Percentiles rank a stretch among this genome's conserved stretches.
Evolutionary conservation across 2,888 invertebrate species (phyloP).

Genomic region (Drosophila leonis): DNA sequence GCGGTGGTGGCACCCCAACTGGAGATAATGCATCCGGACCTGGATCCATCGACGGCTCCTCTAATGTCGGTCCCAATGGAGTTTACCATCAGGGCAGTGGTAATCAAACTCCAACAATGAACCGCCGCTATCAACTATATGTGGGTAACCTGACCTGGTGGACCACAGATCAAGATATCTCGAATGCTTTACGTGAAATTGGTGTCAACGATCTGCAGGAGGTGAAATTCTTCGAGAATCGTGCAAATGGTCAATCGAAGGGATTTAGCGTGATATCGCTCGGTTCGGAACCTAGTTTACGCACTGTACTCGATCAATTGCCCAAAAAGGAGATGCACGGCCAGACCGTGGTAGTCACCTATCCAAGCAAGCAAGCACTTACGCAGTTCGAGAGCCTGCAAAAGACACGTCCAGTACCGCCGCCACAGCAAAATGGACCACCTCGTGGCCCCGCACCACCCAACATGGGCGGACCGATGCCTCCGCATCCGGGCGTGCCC

Average conservation of each 20-base stretch:
- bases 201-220: conserved; percentile 98
- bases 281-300: conserved; percentile 95
- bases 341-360: conserved; percentile 96
- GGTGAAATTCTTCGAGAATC: conserved; percentile 99
- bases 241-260: conserved; percentile 99
- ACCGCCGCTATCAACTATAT: conserved; percentile 95
- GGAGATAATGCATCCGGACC: conserved; percentile 88
- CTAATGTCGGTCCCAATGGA: conserved; percentile 89
- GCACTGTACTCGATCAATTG: conserved; percentile 95
- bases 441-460: conserved; percentile 86
- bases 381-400: conserved; percentile 96
- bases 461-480: conserved; percentile 84
- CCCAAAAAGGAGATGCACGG: conserved; percentile 98
- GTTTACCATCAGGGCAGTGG: conserved; percentile 90
- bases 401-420: conserved; percentile 94
- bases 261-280: conserved; percentile 98
- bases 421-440: conserved; percentile 87
- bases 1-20: conserved; percentile 85
- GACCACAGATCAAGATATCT: conserved; percentile 98
- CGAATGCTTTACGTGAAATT: conserved; percentile 94
- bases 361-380: conserved; percentile 95
- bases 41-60: conserved; percentile 86
- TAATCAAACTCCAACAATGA: conserved; percentile 89
- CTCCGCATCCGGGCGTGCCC: conserved; percentile 85
- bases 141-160: conserved; percentile 99